Base-by-base conservation (phyloP, 2,113 vertebrate species). In the Poicephalus meyeri region DNA sequence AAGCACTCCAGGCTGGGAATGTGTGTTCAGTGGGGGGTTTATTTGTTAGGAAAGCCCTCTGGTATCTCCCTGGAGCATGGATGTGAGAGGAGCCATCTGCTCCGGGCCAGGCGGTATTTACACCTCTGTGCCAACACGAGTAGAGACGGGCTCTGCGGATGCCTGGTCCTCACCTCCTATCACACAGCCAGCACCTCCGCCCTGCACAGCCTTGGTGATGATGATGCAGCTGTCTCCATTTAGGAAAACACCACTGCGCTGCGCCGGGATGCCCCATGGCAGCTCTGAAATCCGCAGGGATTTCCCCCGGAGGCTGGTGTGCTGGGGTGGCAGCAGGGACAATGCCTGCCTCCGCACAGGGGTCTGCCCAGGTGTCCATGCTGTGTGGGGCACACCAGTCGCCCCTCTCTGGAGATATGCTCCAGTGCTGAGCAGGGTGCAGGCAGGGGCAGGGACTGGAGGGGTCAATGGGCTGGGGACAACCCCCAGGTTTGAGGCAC, bases 381-480 rank as follows among this genome's bases (percentile, higher is more conserved):
- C 46, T 3, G 0, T 5, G 63, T 5, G 0, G 42, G 13, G 24
- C 46, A 2, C n/a, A 2, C 42, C 0, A 0, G 46, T 53, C 46
- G 86, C 39, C 39, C 31, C 8, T 11, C 42, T 68, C 20, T 1
- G 4, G 86, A 33, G 64, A 29, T 0, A 2, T 26, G 74, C 21
- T 18, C 74, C 0, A 0, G 31, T 8, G n/a, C 63, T 63, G 60
- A 16, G 70, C 78, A 49, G 3, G 0, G 12, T 3, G n/a, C 16
- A 6, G 47, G 18, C 17, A 7, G 6, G 6, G 46, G 41, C 28
- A 17, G 55, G 55, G 63, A 15, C 49, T 80, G 35, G 8, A 39
- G 44, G 24, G 35, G 23, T 26, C 6, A 4, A 12, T 20, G 78
- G 68, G 17, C 44, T 79, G 70, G 31, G 42, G 37, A 13, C 5